These are phyloP conservation scores for Chelon auratus DNA, from an alignment of 2,797 vertebrate genomes.

Conservation along the genomic window DNA sequence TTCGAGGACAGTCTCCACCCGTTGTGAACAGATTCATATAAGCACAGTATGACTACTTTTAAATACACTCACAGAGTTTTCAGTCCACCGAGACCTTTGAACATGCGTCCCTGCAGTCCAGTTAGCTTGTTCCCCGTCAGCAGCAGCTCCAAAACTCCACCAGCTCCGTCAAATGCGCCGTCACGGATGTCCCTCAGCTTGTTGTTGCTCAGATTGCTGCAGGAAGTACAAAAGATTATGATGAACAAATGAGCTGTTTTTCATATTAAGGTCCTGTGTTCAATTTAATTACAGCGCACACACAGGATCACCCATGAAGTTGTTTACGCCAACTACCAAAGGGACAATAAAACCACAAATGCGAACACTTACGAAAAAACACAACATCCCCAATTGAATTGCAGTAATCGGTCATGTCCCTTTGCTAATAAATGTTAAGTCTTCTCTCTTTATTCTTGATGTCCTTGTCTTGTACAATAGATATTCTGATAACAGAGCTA, in stretches of 20 bases:
- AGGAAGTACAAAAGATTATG: slow-evolving; percentile 35
- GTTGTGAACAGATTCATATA: not conserved
- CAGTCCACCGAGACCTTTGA: slow-evolving; percentile 90
- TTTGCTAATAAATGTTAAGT: slow-evolving; percentile 51
- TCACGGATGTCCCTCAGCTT: slow-evolving; percentile 95
- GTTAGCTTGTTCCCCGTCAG: slow-evolving; percentile 95
- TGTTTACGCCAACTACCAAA: not conserved
- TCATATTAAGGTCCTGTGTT: not conserved
- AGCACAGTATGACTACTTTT: not conserved
- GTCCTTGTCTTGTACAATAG: slow-evolving; percentile 44
- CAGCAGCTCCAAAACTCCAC: slow-evolving; percentile 91
- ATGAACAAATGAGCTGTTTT: not conserved
- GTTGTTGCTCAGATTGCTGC: slow-evolving; percentile 96
- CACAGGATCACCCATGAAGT: not conserved
- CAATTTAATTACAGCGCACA: not conserved
- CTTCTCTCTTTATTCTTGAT: slow-evolving; percentile 52
- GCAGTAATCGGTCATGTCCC: slow-evolving; percentile 58
- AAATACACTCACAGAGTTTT: slow-evolving; percentile 91
- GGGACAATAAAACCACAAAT: not conserved
- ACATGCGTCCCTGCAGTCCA: slow-evolving; percentile 90
- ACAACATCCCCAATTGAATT: slow-evolving; percentile 38
- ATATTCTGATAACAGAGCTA: slow-evolving; percentile 44
- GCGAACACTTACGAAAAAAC: not conserved
- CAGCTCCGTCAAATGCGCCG: slow-evolving; percentile 90
- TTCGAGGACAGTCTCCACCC: not conserved